Base-by-base conservation (phyloP, 2,797 vertebrate genomes). In the Enteromius fasciolatus region DNA sequence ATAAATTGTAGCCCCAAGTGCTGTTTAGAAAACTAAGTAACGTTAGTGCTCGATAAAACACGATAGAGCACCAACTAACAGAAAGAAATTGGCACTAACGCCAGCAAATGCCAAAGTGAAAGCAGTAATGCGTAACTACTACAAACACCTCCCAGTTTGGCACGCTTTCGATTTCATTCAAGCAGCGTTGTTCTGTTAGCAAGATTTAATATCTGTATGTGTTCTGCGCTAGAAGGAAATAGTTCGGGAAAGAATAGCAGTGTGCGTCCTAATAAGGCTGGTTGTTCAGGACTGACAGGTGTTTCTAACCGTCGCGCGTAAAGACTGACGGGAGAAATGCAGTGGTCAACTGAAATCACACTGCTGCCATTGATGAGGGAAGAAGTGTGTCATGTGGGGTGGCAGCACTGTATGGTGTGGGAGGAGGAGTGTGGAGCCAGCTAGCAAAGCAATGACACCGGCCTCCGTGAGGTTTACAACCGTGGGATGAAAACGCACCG, bases 361-460 rank as follows among this genome's bases (percentile, higher is more conserved):
- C 72, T 69, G 31, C 33, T 64, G 75, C 50, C 76, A 72, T 69
- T 76, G 68, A 54, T 83, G 81, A 78, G 77, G 54, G 33, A 75
- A 81, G 44, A 70, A 50, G 46, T 61, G 44, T 83, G 83, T 82
- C 80, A 64, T 80, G 54, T 70, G 80, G 61, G 64, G 70, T 5
- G 59, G 48, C 59, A 69, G 36, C 28, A 50, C 11, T 59, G 77
- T 83, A 66, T n/a, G 69, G 28, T 9, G 28, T 52, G 33, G 61
- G 63, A 82, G 80, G 73, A 76, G 54, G 39, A 76, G 61, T 81
- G 48, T 75, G 61, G 31, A 31, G 33, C 17, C 23, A 52, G 31
- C 31, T 41, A n/a, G 17, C 7, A 67, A 23, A 54, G 80, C 59
- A 82, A 67, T 44, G 80, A 67, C 72, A 67, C 70, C 69, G 80